A percentile compares a stretch with the other conserved stretches of the same genome.
Evolutionary conservation across 2,888 invertebrate species (phyloP).

Genomic region (Pammene aurita): DNA sequence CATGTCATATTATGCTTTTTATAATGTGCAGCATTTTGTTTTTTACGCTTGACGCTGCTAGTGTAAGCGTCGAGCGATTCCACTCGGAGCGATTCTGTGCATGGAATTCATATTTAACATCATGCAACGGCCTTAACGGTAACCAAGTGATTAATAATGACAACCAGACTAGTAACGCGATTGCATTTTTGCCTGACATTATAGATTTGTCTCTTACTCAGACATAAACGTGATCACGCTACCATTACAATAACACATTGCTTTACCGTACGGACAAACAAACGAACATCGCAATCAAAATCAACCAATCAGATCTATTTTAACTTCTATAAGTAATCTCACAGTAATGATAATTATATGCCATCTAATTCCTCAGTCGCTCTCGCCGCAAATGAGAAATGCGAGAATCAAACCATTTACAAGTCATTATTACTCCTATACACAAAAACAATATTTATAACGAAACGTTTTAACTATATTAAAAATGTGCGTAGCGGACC

Average conservation of each 20-base stretch:
- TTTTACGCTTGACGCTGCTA: background rate
- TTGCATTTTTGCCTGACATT: background rate
- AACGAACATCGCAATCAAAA: conserved; percentile 28
- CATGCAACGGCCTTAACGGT: conserved; percentile 7
- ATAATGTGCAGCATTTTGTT: background rate
- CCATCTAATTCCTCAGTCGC: conserved; percentile 45
- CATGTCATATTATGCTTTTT: no score
- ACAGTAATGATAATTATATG: conserved; percentile 18
- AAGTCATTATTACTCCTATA: conserved; percentile 63
- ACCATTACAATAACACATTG: background rate
- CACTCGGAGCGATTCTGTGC: background rate
- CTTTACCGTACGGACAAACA: conserved; percentile 19
- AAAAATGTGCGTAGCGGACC: conserved; percentile 71
- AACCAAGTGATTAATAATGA: conserved; percentile 22
- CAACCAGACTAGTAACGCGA: background rate
- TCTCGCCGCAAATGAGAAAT: conserved; percentile 43
- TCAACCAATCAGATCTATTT: background rate
- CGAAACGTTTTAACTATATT: conserved; percentile 59
- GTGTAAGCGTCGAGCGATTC: background rate
- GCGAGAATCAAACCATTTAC: conserved; percentile 60
- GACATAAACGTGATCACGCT: background rate
- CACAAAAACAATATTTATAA: conserved; percentile 72
- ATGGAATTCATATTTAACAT: background rate
- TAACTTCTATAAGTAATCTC: conserved; percentile 11
- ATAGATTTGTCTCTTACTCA: background rate